Conservation (phyloP, 2,888 invertebrate species). For the Metellina segmentata region DNA sequence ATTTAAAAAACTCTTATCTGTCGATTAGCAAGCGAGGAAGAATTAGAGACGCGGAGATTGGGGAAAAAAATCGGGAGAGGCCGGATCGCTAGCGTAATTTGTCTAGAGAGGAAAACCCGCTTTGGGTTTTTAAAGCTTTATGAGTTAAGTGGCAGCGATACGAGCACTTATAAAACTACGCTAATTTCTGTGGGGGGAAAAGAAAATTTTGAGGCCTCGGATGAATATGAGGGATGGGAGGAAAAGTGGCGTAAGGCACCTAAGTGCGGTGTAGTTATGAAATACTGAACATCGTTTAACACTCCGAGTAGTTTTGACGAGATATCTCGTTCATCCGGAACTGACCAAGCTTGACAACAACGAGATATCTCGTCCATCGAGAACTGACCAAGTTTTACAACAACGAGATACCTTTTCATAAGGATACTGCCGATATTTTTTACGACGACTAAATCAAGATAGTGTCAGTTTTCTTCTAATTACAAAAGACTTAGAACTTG, state of each 20-base stretch:
- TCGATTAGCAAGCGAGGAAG: conserved; percentile 57
- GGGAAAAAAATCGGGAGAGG: neutral
- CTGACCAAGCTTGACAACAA: neutral
- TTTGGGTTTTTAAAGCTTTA: conserved; percentile 73
- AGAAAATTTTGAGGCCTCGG: conserved; percentile 49
- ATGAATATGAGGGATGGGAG: conserved; percentile 26
- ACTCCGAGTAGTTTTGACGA: neutral
- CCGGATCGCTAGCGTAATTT: conserved; percentile 60
- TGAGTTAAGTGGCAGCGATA: conserved; percentile 70
- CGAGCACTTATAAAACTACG: conserved; percentile 54
- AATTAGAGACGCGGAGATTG: conserved; percentile 3
- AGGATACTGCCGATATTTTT: too few relatives aligned
- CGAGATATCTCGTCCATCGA: too few relatives aligned
- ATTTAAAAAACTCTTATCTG: conserved; percentile 74
- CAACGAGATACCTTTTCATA: too few relatives aligned
- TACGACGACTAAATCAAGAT: too few relatives aligned
- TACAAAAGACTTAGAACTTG: too few relatives aligned
- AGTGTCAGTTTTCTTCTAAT: too few relatives aligned
- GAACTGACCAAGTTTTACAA: too few relatives aligned
- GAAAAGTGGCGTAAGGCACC: conserved; percentile 41
- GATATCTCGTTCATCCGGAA: neutral
- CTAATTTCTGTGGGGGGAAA: conserved; percentile 66
- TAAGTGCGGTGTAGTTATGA: too few relatives aligned
- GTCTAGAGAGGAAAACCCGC: conserved; percentile 28
- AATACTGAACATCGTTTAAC: neutral